phyloP scores from a whole-genome alignment of 2,797 vertebrate species.

The Ctenosaura bakeri region DNA sequence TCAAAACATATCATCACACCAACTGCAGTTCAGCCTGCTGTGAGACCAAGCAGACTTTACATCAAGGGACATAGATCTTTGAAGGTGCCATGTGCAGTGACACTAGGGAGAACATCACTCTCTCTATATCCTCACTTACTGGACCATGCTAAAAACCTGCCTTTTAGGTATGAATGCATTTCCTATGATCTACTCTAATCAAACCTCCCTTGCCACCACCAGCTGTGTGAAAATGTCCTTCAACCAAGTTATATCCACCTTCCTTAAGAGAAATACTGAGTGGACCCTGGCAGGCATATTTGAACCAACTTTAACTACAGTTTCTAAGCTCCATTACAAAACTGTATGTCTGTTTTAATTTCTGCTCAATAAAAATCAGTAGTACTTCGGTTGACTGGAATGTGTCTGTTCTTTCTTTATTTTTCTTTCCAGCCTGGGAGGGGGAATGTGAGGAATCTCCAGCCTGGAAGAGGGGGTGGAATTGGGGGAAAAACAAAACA shows the following conservation, averaged over 20 bases:
- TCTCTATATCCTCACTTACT: background rate
- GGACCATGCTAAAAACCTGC: background rate
- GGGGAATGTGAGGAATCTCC: background rate
- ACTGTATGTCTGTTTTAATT: background rate
- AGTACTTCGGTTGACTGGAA: background rate
- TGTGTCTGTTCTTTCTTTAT: background rate
- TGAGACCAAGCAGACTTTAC: conserved; percentile 23
- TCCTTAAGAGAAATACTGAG: no score
- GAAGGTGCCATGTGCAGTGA: conserved; percentile 5
- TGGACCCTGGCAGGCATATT: background rate
- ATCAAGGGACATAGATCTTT: conserved; percentile 13
- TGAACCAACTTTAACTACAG: background rate
- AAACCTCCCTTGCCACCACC: background rate
- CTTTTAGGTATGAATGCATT: conserved; percentile 4
- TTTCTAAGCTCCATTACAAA: background rate
- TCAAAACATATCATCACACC: conserved; percentile 39
- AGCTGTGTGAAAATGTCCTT: background rate
- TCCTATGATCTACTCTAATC: background rate
- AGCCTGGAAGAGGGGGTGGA: background rate
- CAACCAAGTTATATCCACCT: background rate
- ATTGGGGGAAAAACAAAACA: no score
- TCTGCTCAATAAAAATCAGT: background rate
- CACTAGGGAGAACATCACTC: background rate
- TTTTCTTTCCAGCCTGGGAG: background rate
- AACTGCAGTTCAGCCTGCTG: conserved; percentile 12